Evolutionary conservation across 2,113 vertebrate species (phyloP).

Genomic region (Rhagologus leucostigma): DNA sequence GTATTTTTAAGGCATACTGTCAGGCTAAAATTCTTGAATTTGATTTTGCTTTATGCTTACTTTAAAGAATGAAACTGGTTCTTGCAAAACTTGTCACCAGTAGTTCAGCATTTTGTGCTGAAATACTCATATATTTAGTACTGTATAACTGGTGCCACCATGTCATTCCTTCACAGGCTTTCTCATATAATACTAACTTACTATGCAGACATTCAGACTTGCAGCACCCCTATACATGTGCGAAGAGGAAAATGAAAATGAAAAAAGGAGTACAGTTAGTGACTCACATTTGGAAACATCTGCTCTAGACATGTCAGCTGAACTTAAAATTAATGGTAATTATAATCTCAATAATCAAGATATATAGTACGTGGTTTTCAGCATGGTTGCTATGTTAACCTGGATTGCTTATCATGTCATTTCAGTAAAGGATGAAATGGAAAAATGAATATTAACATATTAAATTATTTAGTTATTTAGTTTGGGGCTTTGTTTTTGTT

Average conservation of each 20-base stretch:
- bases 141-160: neutral
- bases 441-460: neutral
- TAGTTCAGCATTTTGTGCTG: neutral
- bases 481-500: neutral
- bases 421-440: neutral
- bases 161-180: neutral
- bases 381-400: neutral
- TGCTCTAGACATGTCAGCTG: neutral
- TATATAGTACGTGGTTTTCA: neutral
- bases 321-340: neutral
- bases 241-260: neutral
- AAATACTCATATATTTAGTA: neutral
- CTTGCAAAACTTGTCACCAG: neutral
- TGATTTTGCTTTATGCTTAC: neutral
- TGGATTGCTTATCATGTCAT: neutral
- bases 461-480: neutral
- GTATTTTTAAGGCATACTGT: neutral
- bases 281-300: neutral
- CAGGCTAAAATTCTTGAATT: neutral
- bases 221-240: neutral
- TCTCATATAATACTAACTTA: neutral
- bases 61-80: neutral
- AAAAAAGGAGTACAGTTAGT: neutral
- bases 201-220: neutral
- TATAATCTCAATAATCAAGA: neutral